A percentile compares a stretch with the other conserved stretches of the same genome.
These are phyloP conservation scores for Gonatopus flavifemur DNA, from an alignment of 1,140 invertebrate genomes.

Conservation along the genomic window DNA sequence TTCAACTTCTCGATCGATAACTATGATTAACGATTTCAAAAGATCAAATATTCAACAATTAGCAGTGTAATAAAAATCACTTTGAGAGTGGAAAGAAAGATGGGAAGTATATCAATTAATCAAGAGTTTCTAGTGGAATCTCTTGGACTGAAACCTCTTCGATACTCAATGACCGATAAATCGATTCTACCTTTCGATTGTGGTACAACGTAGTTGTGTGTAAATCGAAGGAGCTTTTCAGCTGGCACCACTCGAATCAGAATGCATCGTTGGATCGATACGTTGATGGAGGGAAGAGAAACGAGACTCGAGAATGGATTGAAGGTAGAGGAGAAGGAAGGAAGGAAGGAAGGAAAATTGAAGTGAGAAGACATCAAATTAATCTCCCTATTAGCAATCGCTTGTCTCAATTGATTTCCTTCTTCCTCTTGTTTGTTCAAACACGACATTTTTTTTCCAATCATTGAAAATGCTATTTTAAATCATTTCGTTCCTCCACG, in stretches of 20 bases:
- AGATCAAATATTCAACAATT: no score
- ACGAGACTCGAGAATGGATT: not conserved
- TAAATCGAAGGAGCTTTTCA: not conserved
- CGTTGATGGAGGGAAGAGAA: constrained; percentile 9
- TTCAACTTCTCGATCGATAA: no score
- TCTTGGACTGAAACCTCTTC: constrained; percentile 12
- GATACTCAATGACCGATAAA: constrained; percentile 19
- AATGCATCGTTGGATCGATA: not conserved
- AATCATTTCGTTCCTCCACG: no score
- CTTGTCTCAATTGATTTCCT: constrained; percentile 29
- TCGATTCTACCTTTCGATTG: constrained; percentile 8
- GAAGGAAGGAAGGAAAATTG: constrained; percentile 1
- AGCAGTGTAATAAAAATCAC: not conserved
- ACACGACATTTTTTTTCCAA: no score
- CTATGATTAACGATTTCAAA: no score
- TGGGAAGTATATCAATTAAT: no score
- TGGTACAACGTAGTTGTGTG: not conserved
- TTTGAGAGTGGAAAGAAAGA: constrained; percentile 1
- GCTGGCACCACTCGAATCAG: not conserved
- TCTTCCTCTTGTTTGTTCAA: not conserved
- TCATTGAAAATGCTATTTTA: no score
- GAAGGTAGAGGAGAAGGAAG: not conserved
- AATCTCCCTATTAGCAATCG: constrained; percentile 37
- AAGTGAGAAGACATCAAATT: constrained; percentile 30
- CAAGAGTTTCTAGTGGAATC: no score